Evolutionary conservation across 2,113 vertebrate species (phyloP).

Genomic region (Odocoileus hemionus): DNA sequence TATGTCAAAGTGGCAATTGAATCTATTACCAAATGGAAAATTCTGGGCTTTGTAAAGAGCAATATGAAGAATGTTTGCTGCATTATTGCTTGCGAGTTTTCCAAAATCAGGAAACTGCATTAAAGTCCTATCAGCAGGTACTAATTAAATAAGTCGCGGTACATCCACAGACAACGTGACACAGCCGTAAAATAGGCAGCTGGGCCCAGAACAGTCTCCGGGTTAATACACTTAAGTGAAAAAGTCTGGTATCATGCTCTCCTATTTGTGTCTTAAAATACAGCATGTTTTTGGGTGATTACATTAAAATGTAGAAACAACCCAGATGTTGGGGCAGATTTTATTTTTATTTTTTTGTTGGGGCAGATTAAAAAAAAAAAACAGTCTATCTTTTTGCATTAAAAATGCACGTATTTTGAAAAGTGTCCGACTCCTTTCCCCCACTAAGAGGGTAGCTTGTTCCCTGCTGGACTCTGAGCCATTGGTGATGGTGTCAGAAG

Average conservation of each 20-base stretch:
- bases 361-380: neutral
- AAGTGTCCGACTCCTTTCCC: neutral
- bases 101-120: neutral
- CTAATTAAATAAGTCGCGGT: neutral
- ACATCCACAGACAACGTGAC: neutral
- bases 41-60: neutral
- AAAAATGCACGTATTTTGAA: neutral
- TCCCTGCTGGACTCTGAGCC: neutral
- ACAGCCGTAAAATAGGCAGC: neutral
- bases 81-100: neutral
- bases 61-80: neutral
- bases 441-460: neutral
- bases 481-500: neutral
- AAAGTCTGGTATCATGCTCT: neutral
- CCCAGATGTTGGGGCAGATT: neutral
- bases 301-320: neutral
- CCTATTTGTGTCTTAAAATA: neutral
- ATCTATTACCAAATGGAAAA: neutral
- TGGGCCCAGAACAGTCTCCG: neutral
- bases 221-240: neutral
- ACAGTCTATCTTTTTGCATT: neutral
- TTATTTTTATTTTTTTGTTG: neutral
- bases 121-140: neutral
- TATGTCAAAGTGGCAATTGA: neutral
- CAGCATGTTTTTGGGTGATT: neutral